Conservation (phyloP, 1,140 invertebrate genomes). For the Sinella curviseta region DNA sequence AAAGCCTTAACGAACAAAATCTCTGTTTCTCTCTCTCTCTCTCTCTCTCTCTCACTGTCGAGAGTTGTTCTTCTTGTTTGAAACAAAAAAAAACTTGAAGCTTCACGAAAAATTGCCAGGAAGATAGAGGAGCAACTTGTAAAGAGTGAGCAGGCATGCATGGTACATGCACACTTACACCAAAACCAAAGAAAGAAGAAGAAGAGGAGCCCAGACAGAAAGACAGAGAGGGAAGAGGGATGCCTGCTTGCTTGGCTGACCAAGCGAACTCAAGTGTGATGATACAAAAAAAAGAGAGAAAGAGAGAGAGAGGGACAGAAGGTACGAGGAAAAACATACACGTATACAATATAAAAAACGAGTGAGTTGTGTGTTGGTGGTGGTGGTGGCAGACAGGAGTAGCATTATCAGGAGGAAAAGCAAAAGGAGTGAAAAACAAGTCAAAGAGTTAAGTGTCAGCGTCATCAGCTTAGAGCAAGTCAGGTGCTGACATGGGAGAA, state of each 20-base stretch:
- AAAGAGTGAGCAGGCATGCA: neutral
- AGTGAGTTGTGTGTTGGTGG: too few species aligned
- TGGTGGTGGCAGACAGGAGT: too few species aligned
- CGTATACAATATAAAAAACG: too few species aligned
- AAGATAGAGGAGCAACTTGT: neutral
- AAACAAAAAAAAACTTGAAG: neutral
- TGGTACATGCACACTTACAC: neutral
- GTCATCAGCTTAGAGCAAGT: slow-evolving; percentile 1
- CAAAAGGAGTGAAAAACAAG: neutral
- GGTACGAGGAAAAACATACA: neutral
- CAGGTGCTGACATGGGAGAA: slow-evolving; percentile 4
- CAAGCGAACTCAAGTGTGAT: slow-evolving; percentile 14
- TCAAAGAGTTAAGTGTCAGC: slow-evolving; percentile 17
- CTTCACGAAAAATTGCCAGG: neutral
- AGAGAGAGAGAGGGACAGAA: neutral
- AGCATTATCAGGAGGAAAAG: neutral
- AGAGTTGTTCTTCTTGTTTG: neutral
- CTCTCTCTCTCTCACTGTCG: too few species aligned
- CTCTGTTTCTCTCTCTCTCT: too few species aligned
- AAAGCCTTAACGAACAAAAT: neutral
- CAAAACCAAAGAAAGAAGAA: neutral
- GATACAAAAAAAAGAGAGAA: neutral
- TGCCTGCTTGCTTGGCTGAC: slow-evolving; percentile 9
- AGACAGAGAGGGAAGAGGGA: neutral
- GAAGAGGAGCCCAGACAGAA: neutral